These are phyloP conservation scores for Hololepta plana DNA, from an alignment of 2,888 invertebrate genomes.

Conservation along the genomic window DNA sequence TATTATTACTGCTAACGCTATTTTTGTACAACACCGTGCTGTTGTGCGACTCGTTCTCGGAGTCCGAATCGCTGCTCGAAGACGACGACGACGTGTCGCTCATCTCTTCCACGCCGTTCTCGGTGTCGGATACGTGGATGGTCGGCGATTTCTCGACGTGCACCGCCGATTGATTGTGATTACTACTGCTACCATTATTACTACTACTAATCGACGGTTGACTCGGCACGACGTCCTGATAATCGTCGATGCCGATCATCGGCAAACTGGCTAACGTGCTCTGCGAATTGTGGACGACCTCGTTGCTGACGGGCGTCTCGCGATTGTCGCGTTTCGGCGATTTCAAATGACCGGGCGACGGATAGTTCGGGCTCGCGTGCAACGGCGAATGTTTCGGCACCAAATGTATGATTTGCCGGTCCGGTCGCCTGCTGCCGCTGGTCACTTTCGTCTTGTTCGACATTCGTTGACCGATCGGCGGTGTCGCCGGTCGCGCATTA, in stretches of 20 bases:
- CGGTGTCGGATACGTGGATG: slow-evolving; percentile 8
- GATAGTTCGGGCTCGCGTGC: slow-evolving; percentile 34
- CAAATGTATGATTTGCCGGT: slow-evolving; percentile 26
- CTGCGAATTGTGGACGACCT: slow-evolving; percentile 34
- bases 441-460: slow-evolving; percentile 26
- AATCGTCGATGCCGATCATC: slow-evolving; percentile 54
- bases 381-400: slow-evolving; percentile 39
- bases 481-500: slow-evolving; percentile 19
- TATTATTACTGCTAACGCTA: slow-evolving; percentile 4
- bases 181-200: slow-evolving; percentile 6
- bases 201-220: too few relatives aligned
- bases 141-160: slow-evolving; percentile 13
- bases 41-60: slow-evolving; percentile 15
- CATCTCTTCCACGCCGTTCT: slow-evolving; percentile 22
- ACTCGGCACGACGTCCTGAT: too few relatives aligned
- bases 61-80: slow-evolving; percentile 26
- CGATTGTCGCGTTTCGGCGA: slow-evolving; percentile 24
- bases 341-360: slow-evolving; percentile 21
- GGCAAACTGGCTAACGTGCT: slow-evolving; percentile 52
- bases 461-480: slow-evolving; percentile 23
- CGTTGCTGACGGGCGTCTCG: slow-evolving; percentile 13
- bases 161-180: too few relatives aligned
- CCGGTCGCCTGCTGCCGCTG: slow-evolving; percentile 20
- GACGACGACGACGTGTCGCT: slow-evolving; percentile 23
- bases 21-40: slow-evolving; percentile 9